Evolutionary conservation across 1,140 invertebrate species (phyloP).

Genomic region (Anastrepha obliqua): DNA sequence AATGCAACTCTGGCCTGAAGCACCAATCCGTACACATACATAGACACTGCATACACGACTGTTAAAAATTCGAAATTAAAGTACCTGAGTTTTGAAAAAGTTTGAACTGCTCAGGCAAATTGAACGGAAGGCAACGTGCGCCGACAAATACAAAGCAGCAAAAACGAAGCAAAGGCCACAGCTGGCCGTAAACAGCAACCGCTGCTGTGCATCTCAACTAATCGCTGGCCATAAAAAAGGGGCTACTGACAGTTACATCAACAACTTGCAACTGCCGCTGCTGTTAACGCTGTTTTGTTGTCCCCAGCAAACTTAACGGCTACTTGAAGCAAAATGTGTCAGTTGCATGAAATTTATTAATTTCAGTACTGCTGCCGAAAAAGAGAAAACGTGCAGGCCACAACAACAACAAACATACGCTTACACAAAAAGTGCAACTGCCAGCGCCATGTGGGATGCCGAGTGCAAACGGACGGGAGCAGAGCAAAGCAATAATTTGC

Average conservation of each 20-base stretch:
- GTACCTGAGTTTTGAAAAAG: too few species aligned
- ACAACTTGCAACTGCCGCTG: neutral
- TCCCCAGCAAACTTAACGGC: neutral
- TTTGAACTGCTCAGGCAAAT: too few species aligned
- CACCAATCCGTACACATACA: too few species aligned
- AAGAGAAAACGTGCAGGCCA: slow-evolving; percentile 32
- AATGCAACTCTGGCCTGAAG: too few species aligned
- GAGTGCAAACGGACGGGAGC: neutral
- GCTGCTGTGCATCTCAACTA: too few species aligned
- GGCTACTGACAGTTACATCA: neutral
- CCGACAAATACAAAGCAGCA: too few species aligned
- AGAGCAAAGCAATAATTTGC: slow-evolving; percentile 20
- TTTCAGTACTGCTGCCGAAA: neutral
- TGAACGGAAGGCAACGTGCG: too few species aligned
- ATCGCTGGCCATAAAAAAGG: too few species aligned
- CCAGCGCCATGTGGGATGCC: neutral
- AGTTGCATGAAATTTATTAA: slow-evolving; percentile 34
- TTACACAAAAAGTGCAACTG: neutral
- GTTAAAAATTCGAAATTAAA: too few species aligned
- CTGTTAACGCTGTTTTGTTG: neutral
- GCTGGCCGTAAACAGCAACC: neutral
- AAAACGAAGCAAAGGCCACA: neutral
- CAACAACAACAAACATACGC: slow-evolving; percentile 4
- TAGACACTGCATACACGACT: too few species aligned
- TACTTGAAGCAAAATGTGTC: slow-evolving; percentile 12